These are phyloP conservation scores for Brachionus koreanus DNA, from an alignment of 1,140 invertebrate species.

Conservation along the genomic window DNA sequence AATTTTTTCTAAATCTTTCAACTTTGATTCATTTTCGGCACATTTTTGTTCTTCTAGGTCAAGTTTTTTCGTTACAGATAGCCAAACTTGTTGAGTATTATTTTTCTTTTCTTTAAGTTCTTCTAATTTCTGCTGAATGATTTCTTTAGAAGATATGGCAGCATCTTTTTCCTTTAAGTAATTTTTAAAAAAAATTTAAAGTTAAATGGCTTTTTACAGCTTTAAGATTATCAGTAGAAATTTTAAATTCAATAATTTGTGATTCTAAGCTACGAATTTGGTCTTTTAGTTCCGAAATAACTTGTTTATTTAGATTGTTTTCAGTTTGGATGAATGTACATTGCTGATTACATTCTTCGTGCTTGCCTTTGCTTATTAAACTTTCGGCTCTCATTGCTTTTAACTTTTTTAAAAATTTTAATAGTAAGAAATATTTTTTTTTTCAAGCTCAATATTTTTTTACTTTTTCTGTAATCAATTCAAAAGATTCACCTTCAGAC, in stretches of 20 bases:
- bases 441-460: neutral
- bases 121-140: conserved; percentile 51
- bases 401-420: conserved; percentile 45
- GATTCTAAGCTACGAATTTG: conserved; percentile 52
- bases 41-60: conserved; percentile 50
- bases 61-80: conserved; percentile 51
- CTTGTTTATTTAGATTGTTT: conserved; percentile 56
- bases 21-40: conserved; percentile 37
- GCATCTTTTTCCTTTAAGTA: conserved; percentile 54
- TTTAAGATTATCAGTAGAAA: conserved; percentile 53
- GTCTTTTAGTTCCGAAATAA: conserved; percentile 53
- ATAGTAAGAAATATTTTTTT: no score
- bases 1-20: conserved; percentile 43
- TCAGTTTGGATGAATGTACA: conserved; percentile 52
- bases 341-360: neutral
- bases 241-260: conserved; percentile 56
- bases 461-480: neutral
- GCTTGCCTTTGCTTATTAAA: conserved; percentile 41
- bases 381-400: conserved; percentile 25
- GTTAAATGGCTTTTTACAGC: conserved; percentile 49
- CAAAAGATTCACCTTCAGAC: conserved; percentile 44
- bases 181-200: neutral
- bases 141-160: conserved; percentile 49
- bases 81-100: conserved; percentile 51
- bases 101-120: conserved; percentile 52